Evolutionary conservation across 2,113 vertebrate genomes (phyloP), one percentile per base, ranked within the genome.

Genomic region (Holacanthus passer): DNA sequence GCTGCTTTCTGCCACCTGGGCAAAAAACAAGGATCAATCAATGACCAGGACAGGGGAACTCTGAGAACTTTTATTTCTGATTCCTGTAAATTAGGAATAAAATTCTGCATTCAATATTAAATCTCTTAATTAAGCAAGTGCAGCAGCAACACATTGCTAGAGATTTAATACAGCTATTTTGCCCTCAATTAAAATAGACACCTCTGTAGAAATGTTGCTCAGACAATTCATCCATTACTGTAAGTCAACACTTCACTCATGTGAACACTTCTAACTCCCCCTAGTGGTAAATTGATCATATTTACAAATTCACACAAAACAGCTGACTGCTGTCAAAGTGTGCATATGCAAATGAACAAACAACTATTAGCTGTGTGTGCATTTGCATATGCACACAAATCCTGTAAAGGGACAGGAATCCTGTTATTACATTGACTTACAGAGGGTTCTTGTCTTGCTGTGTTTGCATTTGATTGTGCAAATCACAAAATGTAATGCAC

Each of bases 1-100:
- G 89, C 92, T 1, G 48, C 64, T 79, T 90, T 91, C 75, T 91
- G 83, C 93, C 93, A 94, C 60, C 93, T 94, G 66, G 12, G 31
- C 4, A 62, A 67, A 35, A 64, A 53, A 48, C n/a, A 24, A 53
- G 1, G 0, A 48, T 47, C 3, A 60, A 7, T 39, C 7, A 75
- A 14, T 63, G 3, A 66, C 6, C 11, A 69, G 22, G 17, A 77
- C 7, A 24, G 4, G 7, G 6, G 3, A 0, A 37, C 17, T 13
- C 45, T 22, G 9, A 2, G 1, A 47, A 56, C 5, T 45, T 60
- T 16, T 14, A 47, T 43, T 20, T 2, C 1, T n/a, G 10, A 56
- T 75, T 70, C 16, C 3, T 47, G 8, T 48, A 56, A 75, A 29
- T 41, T 22, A 52, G 1, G 19, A 41, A 39, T n/a, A 24, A 65